Evolutionary conservation across 2,797 vertebrate species (phyloP).

Genomic region (Notolabrus celidotus): DNA sequence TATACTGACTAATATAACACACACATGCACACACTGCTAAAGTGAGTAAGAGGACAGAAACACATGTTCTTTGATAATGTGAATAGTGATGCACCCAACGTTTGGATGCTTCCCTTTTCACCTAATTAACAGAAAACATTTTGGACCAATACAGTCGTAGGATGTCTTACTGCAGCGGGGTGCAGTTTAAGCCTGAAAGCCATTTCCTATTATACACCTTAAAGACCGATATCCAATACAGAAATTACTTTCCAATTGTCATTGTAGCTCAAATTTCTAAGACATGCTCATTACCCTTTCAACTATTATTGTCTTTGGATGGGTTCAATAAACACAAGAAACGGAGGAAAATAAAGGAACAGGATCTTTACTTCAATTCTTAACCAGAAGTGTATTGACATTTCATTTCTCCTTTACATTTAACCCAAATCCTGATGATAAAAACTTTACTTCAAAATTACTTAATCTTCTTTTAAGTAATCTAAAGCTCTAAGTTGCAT

Average conservation of each 20-base stretch:
- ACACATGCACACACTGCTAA: constrained; percentile 14
- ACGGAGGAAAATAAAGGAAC: not conserved
- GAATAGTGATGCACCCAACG: not conserved
- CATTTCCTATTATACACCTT: not conserved
- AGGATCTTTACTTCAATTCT: not conserved
- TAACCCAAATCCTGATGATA: not conserved
- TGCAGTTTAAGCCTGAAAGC: not conserved
- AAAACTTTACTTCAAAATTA: no score
- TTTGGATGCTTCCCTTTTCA: constrained; percentile 7
- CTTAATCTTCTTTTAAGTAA: no score
- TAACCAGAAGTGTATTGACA: not conserved
- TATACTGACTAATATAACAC: constrained; percentile 18
- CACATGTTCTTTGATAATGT: not conserved
- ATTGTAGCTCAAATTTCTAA: no score
- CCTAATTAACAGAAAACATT: not conserved
- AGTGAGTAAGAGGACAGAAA: not conserved
- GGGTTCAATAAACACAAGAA: no score
- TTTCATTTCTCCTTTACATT: not conserved
- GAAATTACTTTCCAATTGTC: no score
- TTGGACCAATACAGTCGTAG: no score
- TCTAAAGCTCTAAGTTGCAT: no score
- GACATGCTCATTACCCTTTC: no score
- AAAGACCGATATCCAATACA: no score
- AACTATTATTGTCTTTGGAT: no score
- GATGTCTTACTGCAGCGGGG: no score